Base-by-base conservation (phyloP, 2,113 vertebrate genomes). In the Mola mola region DNA sequence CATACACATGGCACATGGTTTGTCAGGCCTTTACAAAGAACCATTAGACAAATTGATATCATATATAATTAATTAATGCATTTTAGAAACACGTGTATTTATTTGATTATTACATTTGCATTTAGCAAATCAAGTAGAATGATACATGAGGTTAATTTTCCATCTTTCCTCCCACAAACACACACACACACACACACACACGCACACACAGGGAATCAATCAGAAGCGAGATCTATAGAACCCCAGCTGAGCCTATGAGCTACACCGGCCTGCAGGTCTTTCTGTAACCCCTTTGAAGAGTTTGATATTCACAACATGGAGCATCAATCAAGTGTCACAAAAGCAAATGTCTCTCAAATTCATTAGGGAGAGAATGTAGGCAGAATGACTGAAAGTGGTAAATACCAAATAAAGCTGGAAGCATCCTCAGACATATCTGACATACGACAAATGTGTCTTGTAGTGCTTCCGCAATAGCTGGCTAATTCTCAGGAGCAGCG, bases 401-500 rank as follows among this genome's bases (percentile, higher is more conserved):
- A 82, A 85, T 78, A 81, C 73, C 60, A 82, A 43, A 76, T 69
- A 65, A 82, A 72, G 72, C 69, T 75, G 60, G 61, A 61, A 85
- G 68, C 78, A 66, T 81, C 72, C 63, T 79, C 59, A 81, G 78
- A 84, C 71, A 64, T 70, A 66, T 69, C 79, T 68, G 68, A 79
- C 72, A 68, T 22, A 63, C 75, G 80, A 78, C 81, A 88, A 90
- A 83, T 53, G 57, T 60, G 70, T 84, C 67, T 75, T 24, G 55
- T 44, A 28, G 51, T 60, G 66, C 51, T 69, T 65, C 69, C 50
- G 84, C 72, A 82, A 82, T 85, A 59, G 72, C 83, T 72, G 71
- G 78, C 72, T 88, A 88, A 90, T 87, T 86, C 87, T 90, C 87
- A 64, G 75, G 86, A 82, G 88, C 77, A 50, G 82, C 8, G 51